Percentiles rank a stretch among this genome's conserved stretches.
phyloP scores from a whole-genome alignment of 2,888 invertebrate genomes.

The Caenorhabditis parvicauda region DNA sequence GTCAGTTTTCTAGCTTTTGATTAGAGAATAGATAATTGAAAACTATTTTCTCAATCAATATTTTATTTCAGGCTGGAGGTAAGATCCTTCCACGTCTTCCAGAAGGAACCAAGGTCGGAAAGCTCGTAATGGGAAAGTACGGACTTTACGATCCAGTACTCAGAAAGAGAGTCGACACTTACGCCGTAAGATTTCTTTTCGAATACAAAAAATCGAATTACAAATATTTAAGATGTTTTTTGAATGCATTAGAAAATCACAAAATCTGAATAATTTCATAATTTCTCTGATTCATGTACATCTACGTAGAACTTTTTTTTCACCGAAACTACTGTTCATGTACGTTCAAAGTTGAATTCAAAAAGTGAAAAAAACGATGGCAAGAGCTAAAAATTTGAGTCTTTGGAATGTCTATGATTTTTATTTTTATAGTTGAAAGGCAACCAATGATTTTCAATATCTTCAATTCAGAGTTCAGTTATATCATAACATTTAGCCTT shows the following conservation, averaged over 20 bases:
- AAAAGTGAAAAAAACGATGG: too few relatives aligned
- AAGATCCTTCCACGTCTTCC: slow-evolving; percentile 61
- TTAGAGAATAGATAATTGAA: neutral
- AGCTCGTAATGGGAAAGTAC: slow-evolving; percentile 61
- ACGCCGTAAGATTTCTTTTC: slow-evolving; percentile 28
- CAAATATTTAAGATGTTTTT: neutral
- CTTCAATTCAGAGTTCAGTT: too few relatives aligned
- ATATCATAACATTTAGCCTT: too few relatives aligned
- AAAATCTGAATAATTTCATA: neutral
- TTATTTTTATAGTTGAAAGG: too few relatives aligned
- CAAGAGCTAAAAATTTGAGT: too few relatives aligned
- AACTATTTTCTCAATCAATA: neutral
- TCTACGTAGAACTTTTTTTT: too few relatives aligned
- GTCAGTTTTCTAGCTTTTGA: slow-evolving; percentile 12
- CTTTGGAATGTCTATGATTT: too few relatives aligned
- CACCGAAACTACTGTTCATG: too few relatives aligned
- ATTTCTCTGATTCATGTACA: too few relatives aligned
- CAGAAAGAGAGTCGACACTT: slow-evolving; percentile 50
- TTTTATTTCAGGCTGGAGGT: slow-evolving; percentile 40
- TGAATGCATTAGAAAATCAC: too few relatives aligned
- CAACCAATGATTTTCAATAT: too few relatives aligned
- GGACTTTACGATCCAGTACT: slow-evolving; percentile 58
- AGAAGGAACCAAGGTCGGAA: slow-evolving; percentile 56
- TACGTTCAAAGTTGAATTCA: too few relatives aligned
- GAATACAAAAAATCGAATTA: neutral